phyloP scores from a whole-genome alignment of 2,888 invertebrate species.

The Drosophila setosimentum region DNA sequence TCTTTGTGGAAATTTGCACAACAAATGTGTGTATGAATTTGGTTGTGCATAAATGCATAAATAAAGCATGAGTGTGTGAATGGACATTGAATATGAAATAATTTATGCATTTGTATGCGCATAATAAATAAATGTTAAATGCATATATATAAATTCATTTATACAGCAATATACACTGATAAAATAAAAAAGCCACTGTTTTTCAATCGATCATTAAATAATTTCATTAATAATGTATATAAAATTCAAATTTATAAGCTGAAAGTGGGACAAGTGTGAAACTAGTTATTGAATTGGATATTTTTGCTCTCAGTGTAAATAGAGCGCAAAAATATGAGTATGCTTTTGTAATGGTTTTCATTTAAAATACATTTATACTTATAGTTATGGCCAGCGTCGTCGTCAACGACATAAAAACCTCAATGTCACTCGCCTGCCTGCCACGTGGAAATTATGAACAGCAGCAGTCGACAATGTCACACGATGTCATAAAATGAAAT shows the following conservation, averaged over 20 bases:
- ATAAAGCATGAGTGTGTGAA: slow-evolving; percentile 47
- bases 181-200: neutral
- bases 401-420: slow-evolving; percentile 47
- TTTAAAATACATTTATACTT: slow-evolving; percentile 35
- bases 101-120: slow-evolving; percentile 67
- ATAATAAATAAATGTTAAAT: slow-evolving; percentile 64
- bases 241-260: neutral
- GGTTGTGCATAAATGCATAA: slow-evolving; percentile 66
- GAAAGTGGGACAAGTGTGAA: neutral
- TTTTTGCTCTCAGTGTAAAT: neutral
- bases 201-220: neutral
- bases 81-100: slow-evolving; percentile 63
- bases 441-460: slow-evolving; percentile 64
- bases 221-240: no score
- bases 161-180: neutral
- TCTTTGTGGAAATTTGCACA: slow-evolving; percentile 80
- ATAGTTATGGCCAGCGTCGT: slow-evolving; percentile 18
- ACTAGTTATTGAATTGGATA: neutral
- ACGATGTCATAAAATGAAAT: slow-evolving; percentile 75
- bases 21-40: slow-evolving; percentile 84
- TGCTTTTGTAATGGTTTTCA: slow-evolving; percentile 48
- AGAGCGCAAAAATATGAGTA: neutral
- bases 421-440: slow-evolving; percentile 65
- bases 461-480: slow-evolving; percentile 56
- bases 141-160: slow-evolving; percentile 21